These are phyloP conservation scores for Halotydeus destructor DNA, from an alignment of 1,140 invertebrate species.

Conservation along the genomic window DNA sequence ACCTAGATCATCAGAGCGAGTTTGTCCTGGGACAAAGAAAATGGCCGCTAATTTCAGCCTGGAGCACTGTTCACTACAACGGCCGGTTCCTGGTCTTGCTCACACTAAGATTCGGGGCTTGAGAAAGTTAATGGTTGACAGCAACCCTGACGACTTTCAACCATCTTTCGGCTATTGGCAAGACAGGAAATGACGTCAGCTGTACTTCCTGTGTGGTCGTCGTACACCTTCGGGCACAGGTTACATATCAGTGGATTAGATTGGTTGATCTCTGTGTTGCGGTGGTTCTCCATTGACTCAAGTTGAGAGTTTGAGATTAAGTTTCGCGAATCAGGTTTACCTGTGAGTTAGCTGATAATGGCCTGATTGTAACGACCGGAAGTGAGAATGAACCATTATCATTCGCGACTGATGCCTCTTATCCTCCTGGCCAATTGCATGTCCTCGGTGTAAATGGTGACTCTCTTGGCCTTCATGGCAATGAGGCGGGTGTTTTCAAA, in stretches of 20 bases:
- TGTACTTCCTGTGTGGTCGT: background rate
- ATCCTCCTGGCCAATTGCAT: slow-evolving; percentile 20
- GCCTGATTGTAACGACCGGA: too few relatives aligned
- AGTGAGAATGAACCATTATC: too few relatives aligned
- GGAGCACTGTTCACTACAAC: background rate
- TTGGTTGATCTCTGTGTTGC: slow-evolving; percentile 86
- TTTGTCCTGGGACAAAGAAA: slow-evolving; percentile 82
- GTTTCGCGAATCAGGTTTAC: background rate
- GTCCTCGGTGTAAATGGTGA: slow-evolving; percentile 23
- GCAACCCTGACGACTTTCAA: slow-evolving; percentile 82
- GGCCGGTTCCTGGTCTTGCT: too few relatives aligned
- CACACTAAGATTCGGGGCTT: slow-evolving; percentile 33
- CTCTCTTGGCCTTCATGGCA: slow-evolving; percentile 22
- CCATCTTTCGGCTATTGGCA: slow-evolving; percentile 60
- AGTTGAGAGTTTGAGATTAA: background rate
- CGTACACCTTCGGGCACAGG: slow-evolving; percentile 61
- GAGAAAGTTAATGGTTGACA: slow-evolving; percentile 76
- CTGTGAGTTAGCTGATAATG: too few relatives aligned
- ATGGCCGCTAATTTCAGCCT: slow-evolving; percentile 50
- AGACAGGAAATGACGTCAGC: background rate
- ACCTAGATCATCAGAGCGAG: slow-evolving; percentile 76
- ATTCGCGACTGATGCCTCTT: too few relatives aligned
- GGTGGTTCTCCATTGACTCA: slow-evolving; percentile 41
- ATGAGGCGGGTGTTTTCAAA: slow-evolving; percentile 25
- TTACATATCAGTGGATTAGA: slow-evolving; percentile 84